Evolutionary conservation across 2,888 invertebrate genomes (phyloP).

Genomic region (Hypercompe scribonia): DNA sequence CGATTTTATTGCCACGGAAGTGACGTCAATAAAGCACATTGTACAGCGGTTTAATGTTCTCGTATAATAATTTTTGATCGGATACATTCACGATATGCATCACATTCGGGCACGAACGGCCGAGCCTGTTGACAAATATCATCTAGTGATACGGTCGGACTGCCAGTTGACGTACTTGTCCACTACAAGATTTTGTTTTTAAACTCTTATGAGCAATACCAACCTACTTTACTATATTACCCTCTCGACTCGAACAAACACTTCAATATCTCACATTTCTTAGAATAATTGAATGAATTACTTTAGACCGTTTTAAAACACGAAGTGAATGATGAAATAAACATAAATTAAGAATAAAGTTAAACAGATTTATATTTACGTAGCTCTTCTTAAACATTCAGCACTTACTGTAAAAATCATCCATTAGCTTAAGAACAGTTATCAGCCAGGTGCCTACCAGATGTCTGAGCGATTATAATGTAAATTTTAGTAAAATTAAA

Average conservation of each 20-base stretch:
- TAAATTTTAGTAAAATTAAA: constrained; percentile 6
- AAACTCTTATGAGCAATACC: constrained; percentile 38
- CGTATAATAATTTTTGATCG: constrained; percentile 81
- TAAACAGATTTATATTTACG: constrained; percentile 42
- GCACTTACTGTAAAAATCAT: constrained; percentile 32
- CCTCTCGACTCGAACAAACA: constrained; percentile 50
- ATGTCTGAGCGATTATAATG: constrained; percentile 9
- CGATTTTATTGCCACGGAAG: constrained; percentile 85
- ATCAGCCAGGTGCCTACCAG: constrained; percentile 16
- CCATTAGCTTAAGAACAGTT: constrained; percentile 36
- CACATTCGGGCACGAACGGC: constrained; percentile 67
- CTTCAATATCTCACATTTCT: constrained; percentile 42
- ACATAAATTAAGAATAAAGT: constrained; percentile 46
- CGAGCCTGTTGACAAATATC: constrained; percentile 47
- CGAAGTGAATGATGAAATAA: constrained; percentile 33
- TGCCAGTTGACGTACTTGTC: constrained; percentile 37
- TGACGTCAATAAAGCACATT: constrained; percentile 85
- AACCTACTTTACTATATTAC: constrained; percentile 40
- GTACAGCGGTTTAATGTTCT: constrained; percentile 82
- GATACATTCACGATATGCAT: constrained; percentile 74
- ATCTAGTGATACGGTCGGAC: constrained; percentile 23
- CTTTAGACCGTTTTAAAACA: constrained; percentile 47
- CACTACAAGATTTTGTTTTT: constrained; percentile 51
- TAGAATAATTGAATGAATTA: constrained; percentile 49
- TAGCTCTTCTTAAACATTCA: constrained; percentile 37